Percentiles rank a stretch among this genome's conserved stretches.
phyloP scores from a whole-genome alignment of 2,797 vertebrate species.

The Gastrophryne carolinensis region DNA sequence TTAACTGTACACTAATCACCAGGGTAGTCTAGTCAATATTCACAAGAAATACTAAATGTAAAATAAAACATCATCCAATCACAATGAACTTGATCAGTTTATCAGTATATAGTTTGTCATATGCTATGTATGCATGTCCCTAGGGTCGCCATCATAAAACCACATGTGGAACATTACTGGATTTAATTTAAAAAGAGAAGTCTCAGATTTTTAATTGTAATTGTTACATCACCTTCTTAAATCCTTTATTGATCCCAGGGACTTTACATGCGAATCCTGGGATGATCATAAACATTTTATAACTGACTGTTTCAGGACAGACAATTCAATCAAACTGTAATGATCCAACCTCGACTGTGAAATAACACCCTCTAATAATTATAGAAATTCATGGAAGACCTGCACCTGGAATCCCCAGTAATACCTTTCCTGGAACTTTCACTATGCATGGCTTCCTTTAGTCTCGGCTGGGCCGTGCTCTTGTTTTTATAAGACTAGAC shows the following conservation, averaged over 20 bases:
- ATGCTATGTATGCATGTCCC: no score
- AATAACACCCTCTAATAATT: slow-evolving; percentile 11
- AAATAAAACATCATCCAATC: no score
- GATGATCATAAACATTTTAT: not conserved
- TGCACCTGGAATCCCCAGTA: slow-evolving; percentile 6
- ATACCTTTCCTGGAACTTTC: slow-evolving; percentile 4
- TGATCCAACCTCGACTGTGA: not conserved
- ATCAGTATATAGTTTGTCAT: no score
- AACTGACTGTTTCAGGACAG: not conserved
- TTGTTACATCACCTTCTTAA: not conserved
- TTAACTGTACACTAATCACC: no score
- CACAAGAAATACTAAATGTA: no score
- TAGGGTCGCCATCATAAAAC: no score
- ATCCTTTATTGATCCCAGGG: not conserved
- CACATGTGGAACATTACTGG: not conserved
- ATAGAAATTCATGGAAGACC: not conserved
- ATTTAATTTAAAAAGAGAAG: not conserved
- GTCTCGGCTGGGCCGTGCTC: not conserved
- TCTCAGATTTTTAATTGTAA: not conserved
- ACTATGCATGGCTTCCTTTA: not conserved
- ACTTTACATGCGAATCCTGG: slow-evolving; percentile 8
- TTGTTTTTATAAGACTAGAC: not conserved
- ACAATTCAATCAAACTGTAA: not conserved
- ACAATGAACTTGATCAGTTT: no score
- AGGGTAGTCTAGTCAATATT: no score